Base-by-base conservation (phyloP, 2,888 invertebrate species). In the Uloborus plumipes region DNA sequence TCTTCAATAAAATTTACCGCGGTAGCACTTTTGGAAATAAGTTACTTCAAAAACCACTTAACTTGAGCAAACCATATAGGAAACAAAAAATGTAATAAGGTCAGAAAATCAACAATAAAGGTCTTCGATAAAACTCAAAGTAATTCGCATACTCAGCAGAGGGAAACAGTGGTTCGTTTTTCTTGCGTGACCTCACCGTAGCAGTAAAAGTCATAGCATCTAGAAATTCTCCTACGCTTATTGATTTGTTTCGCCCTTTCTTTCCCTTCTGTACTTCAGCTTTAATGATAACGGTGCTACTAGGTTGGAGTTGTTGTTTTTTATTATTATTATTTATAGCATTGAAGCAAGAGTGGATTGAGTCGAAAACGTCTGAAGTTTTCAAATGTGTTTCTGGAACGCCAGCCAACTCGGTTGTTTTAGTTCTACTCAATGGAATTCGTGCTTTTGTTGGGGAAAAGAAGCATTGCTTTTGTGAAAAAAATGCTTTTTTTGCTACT, bases 141-240 rank as follows among this genome's bases (percentile, higher is more conserved):
- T 75, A 81, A 81, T 81, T 81, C 80, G 74, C 74, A 81, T 81
- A 81, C 80, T 81, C 80, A 81, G 80, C 80, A 74, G 70, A 72
- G 62, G 53, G 47, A 62, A 71, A 73, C 67, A 74, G 53, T 70
- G 64, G 74, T 70, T 74, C 69, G 69, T 74, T 74, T 74, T 81
- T 70, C 72, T 70, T 74, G 74, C 69, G 74, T 74, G 74, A 81
- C 69, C 67, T 74, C 74, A 20, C 59, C 31, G 39, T 69, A 81
- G 70, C 74, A 81, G 74, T 59, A 81, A 81, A 81, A 81, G 74
- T 67, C 74, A 66, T 64, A 73, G 76, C 20, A 31, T 39, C 80
- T 61, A 47, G 18, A 74, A 74, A 74, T 69, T 64, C 74, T 51
- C 51, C 51, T 70, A 64, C 64, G 49, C 59, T 66, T 74, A 81